Base-by-base conservation (phyloP, 2,888 invertebrate genomes). In the Melolontha melolontha region DNA sequence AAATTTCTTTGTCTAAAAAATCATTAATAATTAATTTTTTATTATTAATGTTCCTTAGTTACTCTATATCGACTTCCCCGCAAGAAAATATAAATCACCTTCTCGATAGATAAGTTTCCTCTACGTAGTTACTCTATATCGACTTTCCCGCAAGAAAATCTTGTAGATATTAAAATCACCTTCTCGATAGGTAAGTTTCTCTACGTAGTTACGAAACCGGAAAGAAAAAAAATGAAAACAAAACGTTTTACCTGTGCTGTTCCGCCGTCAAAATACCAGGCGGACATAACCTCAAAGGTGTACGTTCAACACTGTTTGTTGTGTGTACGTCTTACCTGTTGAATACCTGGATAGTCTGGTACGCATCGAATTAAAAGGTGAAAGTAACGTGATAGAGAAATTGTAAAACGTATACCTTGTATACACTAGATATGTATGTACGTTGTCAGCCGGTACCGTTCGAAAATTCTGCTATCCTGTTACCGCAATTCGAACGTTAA, bases 401-500 rank as follows among this genome's bases (percentile, higher is more conserved):
- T 27, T 44, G 29, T 41, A 22, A 22, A 22, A 22, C 22, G 22
- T 22, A 22, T 22, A 22, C 22, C 22, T 22, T 22, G 34, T 8
- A 34, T 34, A 34, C 34, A 34, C 34, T 34, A 34, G 6, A 34
- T 10, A 34, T 8, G 34, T 34, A 34, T 10, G 8, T 34, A 34
- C 7, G 59, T 17, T 11, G 14, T 44, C 8, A 47, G 47, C 47
- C 49, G 16, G 10, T 49, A 49, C 59, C 59, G 49, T 49, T 14
- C 17, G 47, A 12, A 14, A 10, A 50, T 76, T 70, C 75, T 81
- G 77, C 27, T 70, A 73, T 75, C 81, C 81, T 79, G 75, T 16
- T 78, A 68, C 55, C 39, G 14, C 66, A 71, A 79, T 76, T 78
- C 78, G 75, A 76, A 78, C 75, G 79, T 81, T 81, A 79, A 82